phyloP scores from a whole-genome alignment of 37 sponge, comb jelly and placozoan species.

The Beroe ovata region DNA sequence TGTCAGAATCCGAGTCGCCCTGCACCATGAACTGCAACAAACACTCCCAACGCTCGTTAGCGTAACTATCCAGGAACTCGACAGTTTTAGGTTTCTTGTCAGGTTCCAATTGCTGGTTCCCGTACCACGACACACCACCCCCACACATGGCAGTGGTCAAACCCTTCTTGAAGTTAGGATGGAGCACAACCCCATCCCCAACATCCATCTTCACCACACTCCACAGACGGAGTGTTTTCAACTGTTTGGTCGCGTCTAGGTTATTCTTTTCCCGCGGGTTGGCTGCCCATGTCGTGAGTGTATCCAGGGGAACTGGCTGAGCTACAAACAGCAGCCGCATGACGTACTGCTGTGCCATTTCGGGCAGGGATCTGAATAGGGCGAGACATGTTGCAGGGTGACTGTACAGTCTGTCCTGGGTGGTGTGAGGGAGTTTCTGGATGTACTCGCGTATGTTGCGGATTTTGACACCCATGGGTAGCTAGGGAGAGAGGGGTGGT shows the following conservation, averaged over 20 bases:
- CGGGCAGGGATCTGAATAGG: constrained; percentile 8
- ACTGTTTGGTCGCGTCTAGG: constrained; percentile 62
- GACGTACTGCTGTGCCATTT: constrained; percentile 55
- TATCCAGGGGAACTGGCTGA: constrained; percentile 11
- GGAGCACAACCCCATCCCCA: constrained; percentile 1
- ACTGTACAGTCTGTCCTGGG: constrained; percentile 59
- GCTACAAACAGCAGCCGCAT: constrained; percentile 26
- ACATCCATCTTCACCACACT: constrained; percentile 30
- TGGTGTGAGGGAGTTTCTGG: constrained; percentile 54
- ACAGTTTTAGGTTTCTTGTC: constrained; percentile 67
- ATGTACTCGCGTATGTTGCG: constrained; percentile 49
- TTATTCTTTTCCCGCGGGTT: constrained; percentile 14
- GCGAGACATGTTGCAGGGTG: constrained; percentile 63
- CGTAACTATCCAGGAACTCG: constrained; percentile 37
- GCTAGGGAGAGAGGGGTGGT: no score
- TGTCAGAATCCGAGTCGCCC: constrained; percentile 34
- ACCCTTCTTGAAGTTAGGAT: constrained; percentile 37
- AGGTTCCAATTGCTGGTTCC: constrained; percentile 63
- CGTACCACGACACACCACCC: constrained; percentile 62
- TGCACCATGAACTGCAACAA: constrained; percentile 62
- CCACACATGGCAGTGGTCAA: constrained; percentile 54
- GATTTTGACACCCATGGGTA: constrained; percentile 55
- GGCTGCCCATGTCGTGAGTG: constrained; percentile 28
- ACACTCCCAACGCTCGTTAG: constrained; percentile 60
- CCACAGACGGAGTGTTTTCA: constrained; percentile 31